Percentiles rank a stretch among this genome's conserved stretches.
Evolutionary conservation across 2,113 vertebrate species (phyloP).

Genomic region (Dunckerocampus dactyliophorus): DNA sequence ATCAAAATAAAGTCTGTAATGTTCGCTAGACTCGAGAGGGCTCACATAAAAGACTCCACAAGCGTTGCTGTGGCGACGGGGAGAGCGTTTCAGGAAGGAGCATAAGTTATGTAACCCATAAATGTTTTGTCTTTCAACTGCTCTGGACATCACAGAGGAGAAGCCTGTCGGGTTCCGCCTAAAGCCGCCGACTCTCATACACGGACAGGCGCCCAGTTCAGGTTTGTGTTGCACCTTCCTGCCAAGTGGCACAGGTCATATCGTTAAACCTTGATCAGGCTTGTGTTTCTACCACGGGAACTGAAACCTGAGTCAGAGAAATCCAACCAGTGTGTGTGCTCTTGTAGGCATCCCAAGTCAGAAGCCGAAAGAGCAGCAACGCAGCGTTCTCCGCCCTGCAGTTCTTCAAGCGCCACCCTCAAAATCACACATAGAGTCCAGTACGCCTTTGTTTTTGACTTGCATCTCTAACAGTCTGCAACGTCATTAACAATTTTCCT

Average conservation of each 20-base stretch:
- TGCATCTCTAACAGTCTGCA: neutral
- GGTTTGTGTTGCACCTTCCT: slow-evolving; percentile 70
- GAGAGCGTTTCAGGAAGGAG: slow-evolving; percentile 23
- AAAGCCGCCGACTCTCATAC: slow-evolving; percentile 95
- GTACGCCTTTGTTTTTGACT: slow-evolving; percentile 65
- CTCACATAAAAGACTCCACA: slow-evolving; percentile 6
- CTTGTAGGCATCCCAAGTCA: slow-evolving; percentile 91
- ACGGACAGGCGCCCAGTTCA: slow-evolving; percentile 95
- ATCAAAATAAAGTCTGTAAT: neutral
- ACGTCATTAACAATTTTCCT: neutral
- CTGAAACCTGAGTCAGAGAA: slow-evolving; percentile 9
- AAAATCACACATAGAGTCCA: slow-evolving; percentile 82
- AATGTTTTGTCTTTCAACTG: slow-evolving; percentile 26
- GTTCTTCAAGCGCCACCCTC: slow-evolving; percentile 89
- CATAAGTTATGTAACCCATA: slow-evolving; percentile 11
- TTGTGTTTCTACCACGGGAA: too few species aligned
- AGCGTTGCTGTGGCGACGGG: slow-evolving; percentile 35
- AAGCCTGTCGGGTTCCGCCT: slow-evolving; percentile 92
- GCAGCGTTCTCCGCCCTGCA: slow-evolving; percentile 92
- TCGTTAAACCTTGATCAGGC: neutral
- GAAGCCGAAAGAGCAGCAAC: slow-evolving; percentile 95
- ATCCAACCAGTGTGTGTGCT: slow-evolving; percentile 41
- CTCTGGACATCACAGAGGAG: slow-evolving; percentile 79
- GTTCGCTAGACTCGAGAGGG: neutral
- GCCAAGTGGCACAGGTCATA: slow-evolving; percentile 1